Conservation (phyloP, 1,140 invertebrate species). For the Drosophila mayri region DNA sequence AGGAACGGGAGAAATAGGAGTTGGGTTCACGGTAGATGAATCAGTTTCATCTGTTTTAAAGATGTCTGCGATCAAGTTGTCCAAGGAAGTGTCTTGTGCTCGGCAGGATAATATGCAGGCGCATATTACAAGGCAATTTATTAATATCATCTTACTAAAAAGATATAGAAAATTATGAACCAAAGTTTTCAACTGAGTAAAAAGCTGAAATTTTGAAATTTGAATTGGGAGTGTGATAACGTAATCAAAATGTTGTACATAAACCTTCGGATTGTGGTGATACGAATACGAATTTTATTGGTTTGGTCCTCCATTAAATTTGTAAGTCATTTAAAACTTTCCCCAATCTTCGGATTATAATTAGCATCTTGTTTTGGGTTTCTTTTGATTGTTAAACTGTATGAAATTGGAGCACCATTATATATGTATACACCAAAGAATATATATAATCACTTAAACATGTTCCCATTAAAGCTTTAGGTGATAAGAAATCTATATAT, state of each 20-base stretch:
- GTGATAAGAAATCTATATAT: constrained; percentile 24
- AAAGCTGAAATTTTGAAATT: not conserved
- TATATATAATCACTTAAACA: not conserved
- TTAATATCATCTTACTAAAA: constrained; percentile 38
- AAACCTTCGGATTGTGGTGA: not conserved
- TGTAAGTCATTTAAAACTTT: not conserved
- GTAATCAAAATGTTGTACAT: not conserved
- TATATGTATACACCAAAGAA: not conserved
- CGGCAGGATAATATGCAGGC: constrained; percentile 28
- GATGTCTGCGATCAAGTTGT: constrained; percentile 66
- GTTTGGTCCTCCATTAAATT: not conserved
- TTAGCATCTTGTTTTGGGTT: not conserved
- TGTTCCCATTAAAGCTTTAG: constrained; percentile 4
- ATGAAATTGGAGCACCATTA: not conserved
- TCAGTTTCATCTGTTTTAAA: constrained; percentile 52
- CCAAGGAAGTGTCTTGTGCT: constrained; percentile 54
- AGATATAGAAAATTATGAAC: not conserved
- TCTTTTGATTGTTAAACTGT: not conserved
- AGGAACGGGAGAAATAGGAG: not conserved
- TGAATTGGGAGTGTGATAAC: not conserved
- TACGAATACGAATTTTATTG: not conserved
- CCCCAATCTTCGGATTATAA: not conserved
- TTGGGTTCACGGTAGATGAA: constrained; percentile 1
- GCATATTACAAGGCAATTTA: constrained; percentile 43
- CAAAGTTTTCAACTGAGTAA: too few relatives aligned